phyloP scores from a whole-genome alignment of 2,888 invertebrate species.

The Ptychoptera albimana region DNA sequence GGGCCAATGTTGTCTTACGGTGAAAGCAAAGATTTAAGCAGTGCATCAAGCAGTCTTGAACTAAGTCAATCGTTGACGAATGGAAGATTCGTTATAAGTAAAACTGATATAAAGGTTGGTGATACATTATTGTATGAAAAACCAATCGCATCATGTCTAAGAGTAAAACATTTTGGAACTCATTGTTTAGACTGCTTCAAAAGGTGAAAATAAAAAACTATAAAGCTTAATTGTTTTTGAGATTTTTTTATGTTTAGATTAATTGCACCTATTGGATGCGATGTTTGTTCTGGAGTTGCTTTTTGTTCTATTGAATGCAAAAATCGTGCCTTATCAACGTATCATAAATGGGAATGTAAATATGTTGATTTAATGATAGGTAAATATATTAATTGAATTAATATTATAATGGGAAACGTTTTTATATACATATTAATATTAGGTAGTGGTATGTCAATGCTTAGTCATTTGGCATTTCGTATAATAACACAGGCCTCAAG shows the following conservation, averaged over 20 bases:
- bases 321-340: constrained; percentile 43
- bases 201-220: constrained; percentile 33
- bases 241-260: constrained; percentile 28
- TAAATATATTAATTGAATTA: constrained; percentile 15
- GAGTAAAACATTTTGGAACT: constrained; percentile 56
- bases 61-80: constrained; percentile 41
- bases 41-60: constrained; percentile 41
- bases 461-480: constrained; percentile 57
- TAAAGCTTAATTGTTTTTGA: not conserved
- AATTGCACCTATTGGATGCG: constrained; percentile 51
- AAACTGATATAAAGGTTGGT: constrained; percentile 38
- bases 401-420: no score
- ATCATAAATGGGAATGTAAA: constrained; percentile 62
- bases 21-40: constrained; percentile 35
- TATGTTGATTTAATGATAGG: constrained; percentile 60
- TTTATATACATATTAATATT: not conserved
- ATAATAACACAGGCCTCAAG: constrained; percentile 55
- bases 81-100: constrained; percentile 56
- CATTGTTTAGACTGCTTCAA: constrained; percentile 69
- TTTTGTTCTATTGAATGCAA: constrained; percentile 56
- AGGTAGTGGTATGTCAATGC: constrained; percentile 67
- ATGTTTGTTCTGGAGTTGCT: constrained; percentile 57
- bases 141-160: constrained; percentile 56
- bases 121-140: constrained; percentile 55
- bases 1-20: constrained; percentile 33